These are phyloP conservation scores for Drosophila trapezifrons DNA, from an alignment of 1,140 invertebrate species.

Conservation along the genomic window DNA sequence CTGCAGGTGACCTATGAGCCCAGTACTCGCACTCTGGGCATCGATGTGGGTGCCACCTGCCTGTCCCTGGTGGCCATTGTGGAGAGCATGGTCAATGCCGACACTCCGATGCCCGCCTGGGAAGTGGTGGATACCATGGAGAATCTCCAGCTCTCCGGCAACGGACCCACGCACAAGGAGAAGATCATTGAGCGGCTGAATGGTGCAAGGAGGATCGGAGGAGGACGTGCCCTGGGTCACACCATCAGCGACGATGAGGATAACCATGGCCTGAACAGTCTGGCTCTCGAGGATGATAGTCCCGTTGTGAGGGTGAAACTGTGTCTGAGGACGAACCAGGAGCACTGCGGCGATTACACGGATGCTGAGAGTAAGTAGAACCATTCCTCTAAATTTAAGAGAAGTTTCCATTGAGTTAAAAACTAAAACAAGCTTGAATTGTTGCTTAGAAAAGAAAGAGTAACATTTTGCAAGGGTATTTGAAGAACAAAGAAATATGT, in stretches of 20 bases:
- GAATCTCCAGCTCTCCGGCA: conserved; percentile 87
- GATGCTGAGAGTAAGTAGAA: conserved; percentile 91
- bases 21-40: conserved; percentile 88
- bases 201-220: conserved; percentile 77
- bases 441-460: not conserved
- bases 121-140: conserved; percentile 89
- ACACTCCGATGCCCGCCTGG: conserved; percentile 87
- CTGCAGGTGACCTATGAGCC: conserved; percentile 92
- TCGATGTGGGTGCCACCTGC: conserved; percentile 91
- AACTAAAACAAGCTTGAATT: too few relatives aligned
- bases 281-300: conserved; percentile 85
- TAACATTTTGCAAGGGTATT: not conserved
- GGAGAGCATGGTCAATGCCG: conserved; percentile 87
- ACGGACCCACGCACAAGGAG: conserved; percentile 88
- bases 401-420: not conserved
- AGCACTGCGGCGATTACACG: conserved; percentile 92
- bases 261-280: conserved; percentile 84
- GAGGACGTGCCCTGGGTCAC: conserved; percentile 85
- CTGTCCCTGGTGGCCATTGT: conserved; percentile 89
- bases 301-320: conserved; percentile 90
- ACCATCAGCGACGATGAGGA: conserved; percentile 80
- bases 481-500: conserved; percentile 2
- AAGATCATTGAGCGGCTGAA: conserved; percentile 86
- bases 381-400: too few relatives aligned
- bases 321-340: conserved; percentile 90